Percentiles rank a stretch among this genome's conserved stretches.
Conservation (phyloP, 2,888 invertebrate genomes). For the Lathronympha strigana region DNA sequence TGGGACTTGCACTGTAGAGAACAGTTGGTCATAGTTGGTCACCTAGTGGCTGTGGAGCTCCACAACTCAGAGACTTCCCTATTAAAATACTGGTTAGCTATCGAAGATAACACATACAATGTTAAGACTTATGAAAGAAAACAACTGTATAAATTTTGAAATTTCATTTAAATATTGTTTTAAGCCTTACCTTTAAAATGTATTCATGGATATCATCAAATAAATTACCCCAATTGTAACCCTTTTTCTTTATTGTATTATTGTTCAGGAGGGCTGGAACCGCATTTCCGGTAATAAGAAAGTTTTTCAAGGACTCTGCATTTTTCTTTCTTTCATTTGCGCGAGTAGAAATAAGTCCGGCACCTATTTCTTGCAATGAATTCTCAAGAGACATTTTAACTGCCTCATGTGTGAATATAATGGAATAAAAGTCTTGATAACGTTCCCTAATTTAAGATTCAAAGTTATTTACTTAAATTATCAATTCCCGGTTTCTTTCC, state of each 20-base stretch:
- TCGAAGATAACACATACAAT: no score
- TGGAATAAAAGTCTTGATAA: no score
- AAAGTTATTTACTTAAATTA: no score
- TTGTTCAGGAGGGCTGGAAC: slow-evolving; percentile 67
- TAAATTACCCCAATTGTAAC: slow-evolving; percentile 74
- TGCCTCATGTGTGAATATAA: background rate
- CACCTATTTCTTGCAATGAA: slow-evolving; percentile 65
- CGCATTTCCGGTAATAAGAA: slow-evolving; percentile 70
- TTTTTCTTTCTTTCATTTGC: slow-evolving; percentile 76
- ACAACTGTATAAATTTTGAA: background rate
- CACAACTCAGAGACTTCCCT: no score
- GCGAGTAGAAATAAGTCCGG: slow-evolving; percentile 66
- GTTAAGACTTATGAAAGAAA: background rate
- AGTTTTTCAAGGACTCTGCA: slow-evolving; percentile 72
- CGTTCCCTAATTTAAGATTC: no score
- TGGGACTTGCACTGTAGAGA: no score
- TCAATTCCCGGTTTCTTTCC: no score
- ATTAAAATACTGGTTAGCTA: no score
- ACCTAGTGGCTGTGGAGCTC: no score
- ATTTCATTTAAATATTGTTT: background rate
- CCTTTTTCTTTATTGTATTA: slow-evolving; percentile 64
- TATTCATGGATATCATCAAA: slow-evolving; percentile 73
- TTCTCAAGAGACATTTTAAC: slow-evolving; percentile 66
- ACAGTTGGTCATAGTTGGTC: no score
- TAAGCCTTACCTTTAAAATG: slow-evolving; percentile 69